These are phyloP conservation scores for Lepidurus apus DNA, from an alignment of 1,140 invertebrate species.

Conservation along the genomic window DNA sequence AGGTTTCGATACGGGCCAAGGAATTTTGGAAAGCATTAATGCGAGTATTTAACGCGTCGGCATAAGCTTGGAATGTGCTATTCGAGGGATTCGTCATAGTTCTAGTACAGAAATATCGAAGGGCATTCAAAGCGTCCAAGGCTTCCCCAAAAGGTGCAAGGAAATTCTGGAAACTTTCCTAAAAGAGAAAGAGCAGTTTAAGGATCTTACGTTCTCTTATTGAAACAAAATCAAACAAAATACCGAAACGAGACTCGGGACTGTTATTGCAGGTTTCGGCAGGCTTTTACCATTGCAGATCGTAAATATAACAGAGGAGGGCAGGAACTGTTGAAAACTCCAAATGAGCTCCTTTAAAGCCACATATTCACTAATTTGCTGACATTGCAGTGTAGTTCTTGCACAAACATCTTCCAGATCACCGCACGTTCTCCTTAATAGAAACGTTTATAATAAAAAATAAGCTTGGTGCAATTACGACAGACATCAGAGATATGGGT, in stretches of 20 bases:
- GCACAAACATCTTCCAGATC: neutral
- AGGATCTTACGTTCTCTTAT: neutral
- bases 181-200: neutral
- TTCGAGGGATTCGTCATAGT: neutral
- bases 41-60: neutral
- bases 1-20: neutral
- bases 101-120: neutral
- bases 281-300: neutral
- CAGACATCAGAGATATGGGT: no score
- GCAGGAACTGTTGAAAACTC: neutral
- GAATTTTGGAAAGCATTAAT: neutral
- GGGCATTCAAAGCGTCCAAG: neutral
- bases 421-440: neutral
- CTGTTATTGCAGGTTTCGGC: neutral
- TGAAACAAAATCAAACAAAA: neutral
- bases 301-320: neutral
- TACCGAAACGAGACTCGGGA: constrained; percentile 1
- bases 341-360: neutral
- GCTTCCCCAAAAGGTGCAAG: neutral
- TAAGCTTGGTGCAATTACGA: no score
- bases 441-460: neutral
- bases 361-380: neutral
- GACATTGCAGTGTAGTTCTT: neutral
- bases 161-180: neutral
- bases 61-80: neutral